phyloP scores from a whole-genome alignment of 2,113 vertebrate genomes.

The Geococcyx californianus region DNA sequence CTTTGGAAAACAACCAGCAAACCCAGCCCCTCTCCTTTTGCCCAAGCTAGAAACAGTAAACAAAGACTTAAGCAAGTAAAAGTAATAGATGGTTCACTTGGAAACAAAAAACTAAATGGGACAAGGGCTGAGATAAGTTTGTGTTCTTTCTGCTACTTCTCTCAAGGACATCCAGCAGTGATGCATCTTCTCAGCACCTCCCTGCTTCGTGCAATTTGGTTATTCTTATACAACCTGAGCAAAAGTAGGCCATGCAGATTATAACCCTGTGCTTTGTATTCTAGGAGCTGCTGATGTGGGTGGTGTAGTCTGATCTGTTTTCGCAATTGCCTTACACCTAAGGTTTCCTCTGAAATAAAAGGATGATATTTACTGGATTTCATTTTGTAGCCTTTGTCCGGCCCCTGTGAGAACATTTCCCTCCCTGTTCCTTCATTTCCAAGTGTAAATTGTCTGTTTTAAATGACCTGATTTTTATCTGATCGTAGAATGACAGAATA shows the following conservation, averaged over 20 bases:
- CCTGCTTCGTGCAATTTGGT: neutral
- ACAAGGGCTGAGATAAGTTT: neutral
- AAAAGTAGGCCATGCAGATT: neutral
- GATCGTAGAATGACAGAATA: neutral
- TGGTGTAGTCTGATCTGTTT: neutral
- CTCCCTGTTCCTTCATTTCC: neutral
- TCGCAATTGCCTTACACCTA: neutral
- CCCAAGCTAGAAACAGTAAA: neutral
- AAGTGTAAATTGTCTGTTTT: neutral
- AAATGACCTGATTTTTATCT: neutral
- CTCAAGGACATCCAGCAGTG: neutral
- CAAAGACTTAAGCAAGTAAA: neutral
- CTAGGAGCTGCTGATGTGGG: neutral
- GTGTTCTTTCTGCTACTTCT: neutral
- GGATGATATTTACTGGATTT: neutral
- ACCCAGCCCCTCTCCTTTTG: neutral
- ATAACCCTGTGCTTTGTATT: neutral
- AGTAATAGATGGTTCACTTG: neutral
- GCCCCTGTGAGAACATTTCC: neutral
- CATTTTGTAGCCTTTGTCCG: neutral
- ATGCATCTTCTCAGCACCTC: neutral
- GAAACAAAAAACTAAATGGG: neutral
- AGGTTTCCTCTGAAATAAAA: neutral
- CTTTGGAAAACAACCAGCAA: neutral
- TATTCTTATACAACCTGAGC: neutral